These are phyloP conservation scores for Eulemur rubriventer DNA, from an alignment of 2,797 vertebrate genomes.

Conservation along the genomic window DNA sequence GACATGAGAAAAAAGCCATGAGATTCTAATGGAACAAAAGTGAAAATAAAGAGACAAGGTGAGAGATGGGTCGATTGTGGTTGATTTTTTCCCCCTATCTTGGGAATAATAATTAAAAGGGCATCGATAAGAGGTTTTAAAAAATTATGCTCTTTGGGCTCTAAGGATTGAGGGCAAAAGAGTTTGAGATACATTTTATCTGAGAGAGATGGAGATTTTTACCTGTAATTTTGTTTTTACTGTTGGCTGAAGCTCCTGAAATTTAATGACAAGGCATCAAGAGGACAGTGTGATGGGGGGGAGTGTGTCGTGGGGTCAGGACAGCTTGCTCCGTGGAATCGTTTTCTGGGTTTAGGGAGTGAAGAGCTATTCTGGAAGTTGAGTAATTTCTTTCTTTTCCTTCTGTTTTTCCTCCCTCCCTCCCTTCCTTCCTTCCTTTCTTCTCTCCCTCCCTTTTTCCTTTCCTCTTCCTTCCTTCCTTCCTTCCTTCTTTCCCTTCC, in stretches of 20 bases:
- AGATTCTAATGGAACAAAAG: slow-evolving; percentile 51
- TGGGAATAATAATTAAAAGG: not conserved
- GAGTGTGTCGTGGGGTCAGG: accelerated
- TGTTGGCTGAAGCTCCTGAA: not conserved
- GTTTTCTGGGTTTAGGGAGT: not conserved
- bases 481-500: too few relatives aligned
- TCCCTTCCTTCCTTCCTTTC: too few relatives aligned
- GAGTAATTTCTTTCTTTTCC: not conserved
- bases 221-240: not conserved
- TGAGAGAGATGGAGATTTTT: not conserved
- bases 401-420: too few relatives aligned
- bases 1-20: not conserved
- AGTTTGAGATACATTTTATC: not conserved
- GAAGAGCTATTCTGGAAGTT: not conserved
- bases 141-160: not conserved
- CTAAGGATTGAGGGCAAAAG: not conserved
- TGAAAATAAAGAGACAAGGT: slow-evolving; percentile 5
- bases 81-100: not conserved
- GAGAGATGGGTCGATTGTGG: not conserved
- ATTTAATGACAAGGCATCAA: not conserved
- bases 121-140: not conserved
- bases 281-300: not conserved
- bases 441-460: too few relatives aligned
- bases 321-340: not conserved
- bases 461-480: too few relatives aligned